Evolutionary conservation across 1,140 invertebrate genomes (phyloP), one percentile per base, ranked within the genome.

Genomic region (Charaxes varanes): DNA sequence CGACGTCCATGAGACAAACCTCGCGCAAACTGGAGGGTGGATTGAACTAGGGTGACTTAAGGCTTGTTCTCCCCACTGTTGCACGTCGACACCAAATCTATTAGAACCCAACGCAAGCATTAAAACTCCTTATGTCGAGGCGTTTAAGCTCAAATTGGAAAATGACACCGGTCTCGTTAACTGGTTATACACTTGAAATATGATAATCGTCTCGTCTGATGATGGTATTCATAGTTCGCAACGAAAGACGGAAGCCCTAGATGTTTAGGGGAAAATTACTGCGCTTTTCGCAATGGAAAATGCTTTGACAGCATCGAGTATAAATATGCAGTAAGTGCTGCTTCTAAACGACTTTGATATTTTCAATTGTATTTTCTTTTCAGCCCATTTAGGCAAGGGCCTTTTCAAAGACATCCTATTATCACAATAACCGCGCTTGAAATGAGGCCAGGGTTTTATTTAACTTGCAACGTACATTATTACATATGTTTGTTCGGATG

Each of bases 221-320:
- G 76, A 77, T 69, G 66, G 70, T 74, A 80, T 80, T 80, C 76
- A 80, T 77, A 77, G 70, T 68, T 60, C 41, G 70, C 67, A 62
- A 56, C 41, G 55, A 70, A 64, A 70, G 62, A 63, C 62, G 48
- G 70, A 79, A 79, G 58, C 66, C 74, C 59, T 68, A 62, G 49
- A 61, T 56, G 44, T 53, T 41, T 40, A 42, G 49, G 49, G 61
- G 58, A 58, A 66, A 57, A 65, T 61, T 56, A 62, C 30, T 54
- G 55, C 51, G 41, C 51, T 48, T 48, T 53, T 48, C 44, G 31
- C 28, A 34, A 31, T 33, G 33, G 32, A 33, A 31, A 31, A 31
- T 17, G n/a, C 28, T 11, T 17, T 16, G 0, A 18, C 28, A 18
- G 6, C 18, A 15, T 28, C 5, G 13, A 10, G 13, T 28, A 8